Percentiles rank a stretch among this genome's conserved stretches.
Evolutionary conservation across 2,797 vertebrate species (phyloP).

Genomic region (Phoebastria nigripes): DNA sequence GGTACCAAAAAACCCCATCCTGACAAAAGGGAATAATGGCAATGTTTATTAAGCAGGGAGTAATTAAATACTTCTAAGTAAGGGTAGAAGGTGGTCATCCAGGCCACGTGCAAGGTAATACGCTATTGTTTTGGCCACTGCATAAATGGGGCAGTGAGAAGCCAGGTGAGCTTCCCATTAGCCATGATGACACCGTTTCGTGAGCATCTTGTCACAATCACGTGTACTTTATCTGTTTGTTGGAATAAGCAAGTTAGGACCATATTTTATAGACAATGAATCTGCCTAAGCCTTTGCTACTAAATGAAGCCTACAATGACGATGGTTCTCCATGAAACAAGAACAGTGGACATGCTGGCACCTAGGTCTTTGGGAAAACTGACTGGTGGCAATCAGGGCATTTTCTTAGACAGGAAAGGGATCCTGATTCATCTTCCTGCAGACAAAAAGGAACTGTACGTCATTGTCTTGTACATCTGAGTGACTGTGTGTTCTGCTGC

Average conservation of each 20-base stretch:
- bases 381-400: not conserved
- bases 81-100: not conserved
- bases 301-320: not conserved
- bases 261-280: not conserved
- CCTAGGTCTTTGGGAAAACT: not conserved
- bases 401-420: not conserved
- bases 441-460: not conserved
- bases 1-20: rapidly evolving
- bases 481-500: not conserved
- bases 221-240: rapidly evolving
- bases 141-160: not conserved
- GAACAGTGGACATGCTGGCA: not conserved
- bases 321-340: not conserved
- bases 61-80: not conserved
- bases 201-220: not conserved
- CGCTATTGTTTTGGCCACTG: not conserved
- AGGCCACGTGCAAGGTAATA: rapidly evolving
- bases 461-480: not conserved
- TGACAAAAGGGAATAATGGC: not conserved
- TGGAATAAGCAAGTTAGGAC: not conserved
- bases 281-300: not conserved
- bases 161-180: not conserved
- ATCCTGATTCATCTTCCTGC: not conserved
- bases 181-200: not conserved
- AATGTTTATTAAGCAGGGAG: not conserved